Evolutionary conservation across 1,140 invertebrate species (phyloP).

Genomic region (Nixonia krombeini): DNA sequence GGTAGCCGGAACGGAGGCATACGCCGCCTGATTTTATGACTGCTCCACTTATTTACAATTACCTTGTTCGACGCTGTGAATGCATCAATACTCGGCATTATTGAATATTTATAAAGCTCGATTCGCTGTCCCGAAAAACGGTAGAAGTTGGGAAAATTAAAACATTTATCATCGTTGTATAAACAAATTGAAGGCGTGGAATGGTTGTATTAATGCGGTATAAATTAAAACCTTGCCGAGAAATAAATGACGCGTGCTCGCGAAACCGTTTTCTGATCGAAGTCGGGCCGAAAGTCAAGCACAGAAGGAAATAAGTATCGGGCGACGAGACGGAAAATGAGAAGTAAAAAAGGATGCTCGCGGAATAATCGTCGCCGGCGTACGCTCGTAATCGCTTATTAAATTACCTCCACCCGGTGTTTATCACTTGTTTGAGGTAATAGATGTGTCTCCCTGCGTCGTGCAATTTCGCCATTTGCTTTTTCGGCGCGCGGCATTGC

Average conservation of each 20-base stretch:
- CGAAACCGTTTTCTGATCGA: conserved; percentile 5
- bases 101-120: conserved; percentile 22
- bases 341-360: conserved; percentile 4
- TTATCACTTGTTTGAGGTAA: conserved; percentile 39
- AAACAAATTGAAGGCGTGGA: too few species aligned
- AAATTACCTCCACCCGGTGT: conserved; percentile 44
- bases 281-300: background rate
- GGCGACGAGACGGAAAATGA: conserved; percentile 10
- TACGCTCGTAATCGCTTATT: conserved; percentile 37
- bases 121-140: too few species aligned
- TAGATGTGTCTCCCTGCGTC: conserved; percentile 24
- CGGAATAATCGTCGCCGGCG: conserved; percentile 17
- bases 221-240: too few species aligned
- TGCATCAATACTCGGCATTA: conserved; percentile 16
- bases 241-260: too few species aligned
- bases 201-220: too few species aligned
- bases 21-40: too few species aligned
- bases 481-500: conserved; percentile 13
- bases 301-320: background rate
- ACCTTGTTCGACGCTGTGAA: background rate
- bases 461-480: conserved; percentile 22
- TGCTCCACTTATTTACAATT: too few species aligned
- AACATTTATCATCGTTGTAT: too few species aligned
- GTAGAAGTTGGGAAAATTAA: too few species aligned
- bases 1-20: too few species aligned